Conservation (phyloP, 2,888 invertebrate species). For the Theodoxus fluviatilis region DNA sequence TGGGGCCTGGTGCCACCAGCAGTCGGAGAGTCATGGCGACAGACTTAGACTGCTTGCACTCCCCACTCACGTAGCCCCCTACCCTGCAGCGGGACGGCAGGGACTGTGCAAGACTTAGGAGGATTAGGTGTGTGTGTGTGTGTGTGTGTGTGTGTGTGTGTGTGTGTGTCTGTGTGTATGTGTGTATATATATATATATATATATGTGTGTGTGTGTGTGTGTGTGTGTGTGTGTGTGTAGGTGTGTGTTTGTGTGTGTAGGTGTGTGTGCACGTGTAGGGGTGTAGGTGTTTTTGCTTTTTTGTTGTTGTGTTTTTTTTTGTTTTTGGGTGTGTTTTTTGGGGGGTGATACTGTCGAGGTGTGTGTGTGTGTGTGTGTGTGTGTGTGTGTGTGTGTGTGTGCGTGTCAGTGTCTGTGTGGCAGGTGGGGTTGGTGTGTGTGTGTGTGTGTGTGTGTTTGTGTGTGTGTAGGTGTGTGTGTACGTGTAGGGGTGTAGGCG, state of each 20-base stretch:
- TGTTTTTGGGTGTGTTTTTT: not conserved
- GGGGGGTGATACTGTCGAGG: not conserved
- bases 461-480: too few species aligned
- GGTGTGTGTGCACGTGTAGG: too few species aligned
- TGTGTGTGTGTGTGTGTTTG: too few species aligned
- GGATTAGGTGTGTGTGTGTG: not conserved
- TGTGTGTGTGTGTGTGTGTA: too few species aligned
- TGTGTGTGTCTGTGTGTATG: not conserved
- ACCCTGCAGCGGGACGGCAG: constrained; percentile 34
- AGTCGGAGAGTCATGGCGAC: constrained; percentile 51
- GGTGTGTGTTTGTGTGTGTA: too few species aligned
- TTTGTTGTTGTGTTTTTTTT: not conserved
- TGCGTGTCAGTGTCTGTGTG: not conserved
- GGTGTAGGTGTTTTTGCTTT: too few species aligned
- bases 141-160: not conserved
- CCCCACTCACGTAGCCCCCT: constrained; percentile 52
- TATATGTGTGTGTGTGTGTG: not conserved
- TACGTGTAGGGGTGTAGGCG: too few species aligned
- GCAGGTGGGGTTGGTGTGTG: too few species aligned
- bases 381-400: not conserved
- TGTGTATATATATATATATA: not conserved
- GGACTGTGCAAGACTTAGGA: not conserved
- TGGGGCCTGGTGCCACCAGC: constrained; percentile 52
- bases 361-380: not conserved
- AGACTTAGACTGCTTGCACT: constrained; percentile 50